Conservation (phyloP, 2,888 invertebrate genomes). For the Tuta absoluta region DNA sequence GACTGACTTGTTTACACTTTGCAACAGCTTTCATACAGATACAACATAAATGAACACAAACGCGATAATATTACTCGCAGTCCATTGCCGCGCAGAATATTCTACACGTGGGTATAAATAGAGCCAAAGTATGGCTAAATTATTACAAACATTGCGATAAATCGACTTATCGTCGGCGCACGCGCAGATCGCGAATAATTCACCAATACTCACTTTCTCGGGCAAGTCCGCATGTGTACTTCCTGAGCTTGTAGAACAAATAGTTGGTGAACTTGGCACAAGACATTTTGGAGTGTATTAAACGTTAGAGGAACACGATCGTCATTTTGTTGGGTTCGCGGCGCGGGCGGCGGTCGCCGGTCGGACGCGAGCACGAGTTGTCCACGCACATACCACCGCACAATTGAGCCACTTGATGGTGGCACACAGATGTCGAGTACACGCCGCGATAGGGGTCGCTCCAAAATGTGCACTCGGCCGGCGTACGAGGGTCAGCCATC, state of each 20-base stretch:
- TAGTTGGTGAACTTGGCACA: constrained; percentile 73
- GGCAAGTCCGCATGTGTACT: constrained; percentile 76
- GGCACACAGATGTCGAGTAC: constrained; percentile 15
- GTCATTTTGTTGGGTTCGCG: constrained; percentile 60
- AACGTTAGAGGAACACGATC: constrained; percentile 37
- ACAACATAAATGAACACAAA: not conserved
- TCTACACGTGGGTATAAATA: constrained; percentile 17
- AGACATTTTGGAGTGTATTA: constrained; percentile 57
- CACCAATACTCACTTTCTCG: constrained; percentile 70
- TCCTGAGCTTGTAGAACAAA: constrained; percentile 74
- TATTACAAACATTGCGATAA: constrained; percentile 26
- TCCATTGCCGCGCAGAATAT: not conserved
- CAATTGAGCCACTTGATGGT: constrained; percentile 50
- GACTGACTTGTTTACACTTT: constrained; percentile 7
- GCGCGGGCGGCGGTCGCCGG: constrained; percentile 42
- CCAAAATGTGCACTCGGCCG: constrained; percentile 52
- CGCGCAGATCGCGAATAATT: not conserved
- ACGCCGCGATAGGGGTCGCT: constrained; percentile 45
- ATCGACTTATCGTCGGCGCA: constrained; percentile 26
- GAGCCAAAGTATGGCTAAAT: constrained; percentile 20
- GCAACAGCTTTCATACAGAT: not conserved
- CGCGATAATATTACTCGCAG: not conserved
- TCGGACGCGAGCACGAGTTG: constrained; percentile 45
- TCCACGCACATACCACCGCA: constrained; percentile 65
- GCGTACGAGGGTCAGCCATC: constrained; percentile 36